These are phyloP conservation scores for Andrena dorsata DNA, from an alignment of 2,888 invertebrate species.

Conservation along the genomic window DNA sequence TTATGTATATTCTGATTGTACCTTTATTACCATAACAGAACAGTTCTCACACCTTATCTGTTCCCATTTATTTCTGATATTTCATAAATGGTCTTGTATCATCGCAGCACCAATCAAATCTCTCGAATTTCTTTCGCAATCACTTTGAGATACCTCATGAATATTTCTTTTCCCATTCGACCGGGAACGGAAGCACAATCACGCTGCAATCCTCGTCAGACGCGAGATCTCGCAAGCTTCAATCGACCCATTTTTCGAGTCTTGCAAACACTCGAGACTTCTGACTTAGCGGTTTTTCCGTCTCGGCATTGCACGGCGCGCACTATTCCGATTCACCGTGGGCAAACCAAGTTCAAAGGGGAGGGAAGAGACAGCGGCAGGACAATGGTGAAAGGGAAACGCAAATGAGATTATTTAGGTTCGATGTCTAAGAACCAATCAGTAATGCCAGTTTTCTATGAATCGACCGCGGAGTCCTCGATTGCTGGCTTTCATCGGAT, in stretches of 20 bases:
- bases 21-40: background rate
- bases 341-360: conserved; percentile 26
- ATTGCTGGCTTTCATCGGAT: background rate
- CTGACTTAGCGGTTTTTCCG: conserved; percentile 72
- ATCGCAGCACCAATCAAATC: conserved; percentile 10
- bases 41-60: background rate
- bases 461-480: background rate
- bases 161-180: conserved; percentile 32
- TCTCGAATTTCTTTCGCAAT: conserved; percentile 40
- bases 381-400: background rate
- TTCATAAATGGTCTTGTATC: background rate
- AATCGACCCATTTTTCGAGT: conserved; percentile 77
- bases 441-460: background rate
- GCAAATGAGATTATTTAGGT: background rate
- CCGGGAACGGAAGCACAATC: conserved; percentile 28
- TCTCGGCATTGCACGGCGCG: conserved; percentile 32
- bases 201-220: conserved; percentile 58
- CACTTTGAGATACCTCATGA: conserved; percentile 23
- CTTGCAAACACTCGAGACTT: conserved; percentile 74
- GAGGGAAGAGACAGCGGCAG: background rate
- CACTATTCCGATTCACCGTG: conserved; percentile 27
- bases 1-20: no score
- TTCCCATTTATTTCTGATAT: background rate
- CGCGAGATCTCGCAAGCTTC: conserved; percentile 71
- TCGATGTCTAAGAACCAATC: conserved; percentile 12